Evolutionary conservation across 2,113 vertebrate species (phyloP).

Genomic region (Epinephelus fuscoguttatus): DNA sequence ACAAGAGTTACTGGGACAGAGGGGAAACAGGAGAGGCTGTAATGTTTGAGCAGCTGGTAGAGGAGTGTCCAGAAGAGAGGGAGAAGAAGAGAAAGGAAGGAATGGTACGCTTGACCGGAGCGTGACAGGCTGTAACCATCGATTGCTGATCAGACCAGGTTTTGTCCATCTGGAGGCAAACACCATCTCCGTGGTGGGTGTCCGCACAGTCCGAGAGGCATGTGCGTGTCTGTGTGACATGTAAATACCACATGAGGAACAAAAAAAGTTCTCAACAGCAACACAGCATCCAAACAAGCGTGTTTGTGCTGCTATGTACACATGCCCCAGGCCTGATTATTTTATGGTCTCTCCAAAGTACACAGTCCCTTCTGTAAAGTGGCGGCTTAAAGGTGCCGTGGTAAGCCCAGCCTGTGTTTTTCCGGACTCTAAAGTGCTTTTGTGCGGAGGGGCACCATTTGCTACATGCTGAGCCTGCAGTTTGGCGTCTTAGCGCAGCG

Average conservation of each 20-base stretch:
- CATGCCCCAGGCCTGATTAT: slow-evolving; percentile 42
- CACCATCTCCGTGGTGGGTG: slow-evolving; percentile 13
- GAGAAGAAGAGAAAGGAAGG: slow-evolving; percentile 17
- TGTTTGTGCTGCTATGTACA: slow-evolving; percentile 51
- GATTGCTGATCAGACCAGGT: slow-evolving; percentile 58
- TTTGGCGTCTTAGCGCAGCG: slow-evolving; percentile 60
- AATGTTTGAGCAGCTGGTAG: slow-evolving; percentile 76
- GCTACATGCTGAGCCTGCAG: slow-evolving; percentile 82
- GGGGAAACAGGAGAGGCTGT: slow-evolving; percentile 40
- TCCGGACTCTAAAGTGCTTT: slow-evolving; percentile 81
- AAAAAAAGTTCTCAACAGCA: slow-evolving; percentile 20
- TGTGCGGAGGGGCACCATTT: slow-evolving; percentile 80
- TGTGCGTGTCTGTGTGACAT: slow-evolving; percentile 23
- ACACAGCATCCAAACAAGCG: slow-evolving; percentile 44
- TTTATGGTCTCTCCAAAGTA: slow-evolving; percentile 63
- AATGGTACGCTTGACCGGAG: slow-evolving; percentile 46
- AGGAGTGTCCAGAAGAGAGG: slow-evolving; percentile 35
- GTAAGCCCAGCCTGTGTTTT: slow-evolving; percentile 43
- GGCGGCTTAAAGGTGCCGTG: slow-evolving; percentile 54
- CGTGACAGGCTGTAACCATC: slow-evolving; percentile 44
- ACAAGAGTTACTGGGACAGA: slow-evolving; percentile 32
- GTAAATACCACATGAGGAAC: slow-evolving; percentile 53
- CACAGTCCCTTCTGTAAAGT: slow-evolving; percentile 66
- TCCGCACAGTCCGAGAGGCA: slow-evolving; percentile 22
- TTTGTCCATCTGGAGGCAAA: slow-evolving; percentile 69